These are phyloP conservation scores for Apeltes quadracus DNA, from an alignment of 2,113 vertebrate species.

Conservation along the genomic window DNA sequence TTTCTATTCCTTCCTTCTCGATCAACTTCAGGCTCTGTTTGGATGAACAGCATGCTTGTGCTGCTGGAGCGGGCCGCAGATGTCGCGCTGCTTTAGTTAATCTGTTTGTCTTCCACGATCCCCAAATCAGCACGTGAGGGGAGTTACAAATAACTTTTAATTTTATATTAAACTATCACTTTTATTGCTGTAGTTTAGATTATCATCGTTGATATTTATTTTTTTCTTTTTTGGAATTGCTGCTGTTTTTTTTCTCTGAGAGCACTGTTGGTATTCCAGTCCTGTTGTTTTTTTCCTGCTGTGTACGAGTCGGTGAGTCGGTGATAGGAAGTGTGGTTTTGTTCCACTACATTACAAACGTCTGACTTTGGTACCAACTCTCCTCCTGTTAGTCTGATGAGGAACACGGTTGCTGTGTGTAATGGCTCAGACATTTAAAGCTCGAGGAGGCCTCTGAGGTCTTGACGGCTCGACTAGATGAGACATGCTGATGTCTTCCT, in stretches of 20 bases:
- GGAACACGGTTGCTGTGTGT: constrained; percentile 21
- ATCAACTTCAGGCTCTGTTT: constrained; percentile 77
- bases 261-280: constrained; percentile 62
- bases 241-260: constrained; percentile 65
- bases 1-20: constrained; percentile 53
- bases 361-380: constrained; percentile 38
- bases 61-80: constrained; percentile 72
- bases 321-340: constrained; percentile 32
- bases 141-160: constrained; percentile 32
- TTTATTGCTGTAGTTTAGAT: constrained; percentile 49
- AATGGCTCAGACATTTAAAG: constrained; percentile 20
- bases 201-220: constrained; percentile 29
- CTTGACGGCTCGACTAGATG: constrained; percentile 23
- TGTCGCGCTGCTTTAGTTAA: constrained; percentile 32
- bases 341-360: constrained; percentile 17
- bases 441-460: constrained; percentile 2
- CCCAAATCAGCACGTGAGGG: constrained; percentile 1
- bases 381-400: constrained; percentile 28
- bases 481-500: constrained; percentile 11
- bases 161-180: constrained; percentile 29
- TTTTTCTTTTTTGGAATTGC: constrained; percentile 57
- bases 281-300: constrained; percentile 35
- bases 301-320: constrained; percentile 17
- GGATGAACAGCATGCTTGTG: constrained; percentile 76
- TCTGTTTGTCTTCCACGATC: constrained; percentile 61